Conservation (phyloP, 2,797 vertebrate species). For the Hippopotamyrus pictus region DNA sequence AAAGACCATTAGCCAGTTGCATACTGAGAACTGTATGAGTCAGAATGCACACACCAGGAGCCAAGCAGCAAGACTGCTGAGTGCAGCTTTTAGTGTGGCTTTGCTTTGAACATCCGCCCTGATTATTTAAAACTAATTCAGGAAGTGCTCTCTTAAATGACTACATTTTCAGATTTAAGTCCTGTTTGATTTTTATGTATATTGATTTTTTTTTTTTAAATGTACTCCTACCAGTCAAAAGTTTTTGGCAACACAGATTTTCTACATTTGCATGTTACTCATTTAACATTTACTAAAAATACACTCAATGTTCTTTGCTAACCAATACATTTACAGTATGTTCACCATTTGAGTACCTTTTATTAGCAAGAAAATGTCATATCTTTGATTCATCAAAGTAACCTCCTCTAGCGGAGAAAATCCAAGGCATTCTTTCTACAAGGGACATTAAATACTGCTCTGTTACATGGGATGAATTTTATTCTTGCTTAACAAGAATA, state of each 20-base stretch:
- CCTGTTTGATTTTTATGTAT: not conserved
- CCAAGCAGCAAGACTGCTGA: not conserved
- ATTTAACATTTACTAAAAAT: not conserved
- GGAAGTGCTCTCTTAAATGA: not conserved
- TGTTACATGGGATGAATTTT: not conserved
- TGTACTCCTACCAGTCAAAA: not conserved
- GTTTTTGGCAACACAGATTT: not conserved
- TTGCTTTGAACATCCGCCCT: not conserved
- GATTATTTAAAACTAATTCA: not conserved
- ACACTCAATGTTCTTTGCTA: not conserved
- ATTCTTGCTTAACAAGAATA: not conserved
- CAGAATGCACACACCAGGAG: not conserved
- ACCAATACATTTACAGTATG: not conserved
- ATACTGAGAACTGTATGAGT: not conserved
- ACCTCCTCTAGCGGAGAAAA: not conserved
- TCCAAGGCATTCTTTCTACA: not conserved
- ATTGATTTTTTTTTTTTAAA: not conserved
- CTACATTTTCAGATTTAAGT: not conserved
- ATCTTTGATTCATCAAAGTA: not conserved
- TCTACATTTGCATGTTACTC: not conserved
- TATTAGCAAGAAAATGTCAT: not conserved
- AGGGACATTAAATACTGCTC: not conserved
- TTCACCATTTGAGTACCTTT: not conserved
- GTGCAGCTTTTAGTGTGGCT: not conserved
- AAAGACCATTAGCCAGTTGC: not conserved